Conservation (phyloP, 2,113 vertebrate species). For the Chaetops frenatus region DNA sequence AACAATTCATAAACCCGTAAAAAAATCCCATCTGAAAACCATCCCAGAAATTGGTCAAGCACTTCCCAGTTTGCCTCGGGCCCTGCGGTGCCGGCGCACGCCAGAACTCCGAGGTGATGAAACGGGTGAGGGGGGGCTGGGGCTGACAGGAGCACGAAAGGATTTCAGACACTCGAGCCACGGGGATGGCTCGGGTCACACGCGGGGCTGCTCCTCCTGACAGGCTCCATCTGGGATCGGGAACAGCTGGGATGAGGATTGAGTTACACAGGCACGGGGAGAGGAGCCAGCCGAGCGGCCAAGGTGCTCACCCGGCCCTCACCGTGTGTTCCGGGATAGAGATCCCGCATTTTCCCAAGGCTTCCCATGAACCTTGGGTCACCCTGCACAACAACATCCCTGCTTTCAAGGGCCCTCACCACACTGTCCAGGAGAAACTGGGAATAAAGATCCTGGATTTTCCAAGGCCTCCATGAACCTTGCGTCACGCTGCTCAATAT, state of each 20-base stretch:
- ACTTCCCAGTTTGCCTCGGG: background rate
- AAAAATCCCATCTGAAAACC: background rate
- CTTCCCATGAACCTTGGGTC: background rate
- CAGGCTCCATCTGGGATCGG: background rate
- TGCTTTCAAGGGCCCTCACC: background rate
- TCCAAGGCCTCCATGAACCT: background rate
- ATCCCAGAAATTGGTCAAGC: background rate
- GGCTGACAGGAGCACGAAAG: background rate
- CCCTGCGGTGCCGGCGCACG: background rate
- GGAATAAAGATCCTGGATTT: background rate
- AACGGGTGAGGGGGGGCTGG: background rate
- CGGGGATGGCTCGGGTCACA: background rate
- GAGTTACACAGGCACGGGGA: background rate
- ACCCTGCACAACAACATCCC: background rate
- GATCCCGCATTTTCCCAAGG: background rate
- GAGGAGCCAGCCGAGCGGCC: background rate
- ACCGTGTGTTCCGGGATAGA: rapidly evolving
- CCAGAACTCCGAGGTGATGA: background rate
- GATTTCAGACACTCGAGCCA: background rate
- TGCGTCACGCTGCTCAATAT: background rate
- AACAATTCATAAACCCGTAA: background rate
- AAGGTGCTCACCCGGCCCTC: background rate
- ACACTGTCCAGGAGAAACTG: background rate
- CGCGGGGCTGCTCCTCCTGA: background rate
- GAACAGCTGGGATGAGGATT: background rate